Conservation (phyloP, 2,113 vertebrate genomes). For the Murina feae region DNA sequence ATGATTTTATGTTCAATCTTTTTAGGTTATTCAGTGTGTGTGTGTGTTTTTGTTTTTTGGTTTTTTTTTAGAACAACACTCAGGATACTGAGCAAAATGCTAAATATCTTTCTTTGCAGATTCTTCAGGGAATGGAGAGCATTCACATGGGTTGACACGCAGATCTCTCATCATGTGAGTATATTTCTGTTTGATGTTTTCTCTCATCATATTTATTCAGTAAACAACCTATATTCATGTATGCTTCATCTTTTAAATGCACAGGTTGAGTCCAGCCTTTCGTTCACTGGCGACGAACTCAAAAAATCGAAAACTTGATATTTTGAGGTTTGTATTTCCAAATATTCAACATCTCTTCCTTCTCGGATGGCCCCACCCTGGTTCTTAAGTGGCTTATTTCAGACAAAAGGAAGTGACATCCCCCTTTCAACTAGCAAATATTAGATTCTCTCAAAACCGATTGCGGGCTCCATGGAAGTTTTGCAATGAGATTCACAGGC, state of each 20-base stretch:
- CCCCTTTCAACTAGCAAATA: slow-evolving; percentile 38
- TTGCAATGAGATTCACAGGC: slow-evolving; percentile 24
- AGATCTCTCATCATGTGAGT: slow-evolving; percentile 1
- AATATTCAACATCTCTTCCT: slow-evolving; percentile 1
- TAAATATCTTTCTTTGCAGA: not conserved
- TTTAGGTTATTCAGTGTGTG: not conserved
- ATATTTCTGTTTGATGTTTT: slow-evolving; percentile 43
- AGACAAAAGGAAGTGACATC: slow-evolving; percentile 38
- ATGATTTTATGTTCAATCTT: not conserved
- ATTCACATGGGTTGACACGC: not conserved
- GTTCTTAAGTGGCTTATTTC: slow-evolving; percentile 26
- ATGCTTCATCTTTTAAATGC: not conserved
- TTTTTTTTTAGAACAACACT: too few relatives aligned
- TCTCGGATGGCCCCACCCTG: not conserved
- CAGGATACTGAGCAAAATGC: not conserved
- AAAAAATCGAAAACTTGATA: slow-evolving; percentile 26
- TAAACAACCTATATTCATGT: slow-evolving; percentile 47
- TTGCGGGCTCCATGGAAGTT: not conserved
- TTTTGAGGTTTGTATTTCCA: not conserved
- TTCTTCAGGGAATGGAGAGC: not conserved
- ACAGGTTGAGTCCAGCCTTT: not conserved
- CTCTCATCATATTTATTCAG: slow-evolving; percentile 33
- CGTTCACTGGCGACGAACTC: not conserved
- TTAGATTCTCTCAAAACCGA: slow-evolving; percentile 8
- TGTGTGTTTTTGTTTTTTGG: too few relatives aligned